phyloP scores from a whole-genome alignment of 2,113 vertebrate species.

The Orthonyx spaldingii region DNA sequence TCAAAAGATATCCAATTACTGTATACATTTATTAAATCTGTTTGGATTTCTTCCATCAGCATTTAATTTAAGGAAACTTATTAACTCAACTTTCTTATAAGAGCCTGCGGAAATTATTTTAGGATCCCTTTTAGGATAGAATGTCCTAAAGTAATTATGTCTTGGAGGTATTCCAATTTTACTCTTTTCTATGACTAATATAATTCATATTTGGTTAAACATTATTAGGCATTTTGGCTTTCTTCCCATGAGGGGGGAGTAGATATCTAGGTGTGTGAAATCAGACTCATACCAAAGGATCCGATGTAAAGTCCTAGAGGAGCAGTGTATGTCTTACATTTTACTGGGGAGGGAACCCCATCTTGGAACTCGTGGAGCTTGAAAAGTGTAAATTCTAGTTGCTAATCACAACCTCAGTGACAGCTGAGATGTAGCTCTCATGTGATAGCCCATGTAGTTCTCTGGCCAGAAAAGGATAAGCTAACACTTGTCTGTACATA shows the following conservation, averaged over 20 bases:
- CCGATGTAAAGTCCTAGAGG: neutral
- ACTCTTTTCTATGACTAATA: neutral
- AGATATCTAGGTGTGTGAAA: neutral
- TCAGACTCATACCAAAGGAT: neutral
- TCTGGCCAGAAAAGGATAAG: neutral
- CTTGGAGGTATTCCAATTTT: neutral
- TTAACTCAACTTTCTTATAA: neutral
- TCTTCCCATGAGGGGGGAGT: neutral
- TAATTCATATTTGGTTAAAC: neutral
- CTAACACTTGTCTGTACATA: neutral
- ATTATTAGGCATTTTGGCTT: neutral
- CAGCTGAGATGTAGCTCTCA: no score
- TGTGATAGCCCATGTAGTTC: fast-evolving
- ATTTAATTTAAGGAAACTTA: neutral
- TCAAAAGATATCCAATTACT: neutral
- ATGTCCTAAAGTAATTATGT: neutral
- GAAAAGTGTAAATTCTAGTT: neutral
- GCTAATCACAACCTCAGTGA: neutral
- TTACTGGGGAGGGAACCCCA: neutral
- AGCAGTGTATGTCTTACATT: fast-evolving
- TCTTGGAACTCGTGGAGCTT: neutral
- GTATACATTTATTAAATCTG: neutral
- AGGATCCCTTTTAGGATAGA: neutral
- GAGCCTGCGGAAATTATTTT: neutral
- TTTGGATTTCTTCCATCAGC: neutral